Conservation (phyloP, 2,113 vertebrate genomes). For the Seriola aureovittata region DNA sequence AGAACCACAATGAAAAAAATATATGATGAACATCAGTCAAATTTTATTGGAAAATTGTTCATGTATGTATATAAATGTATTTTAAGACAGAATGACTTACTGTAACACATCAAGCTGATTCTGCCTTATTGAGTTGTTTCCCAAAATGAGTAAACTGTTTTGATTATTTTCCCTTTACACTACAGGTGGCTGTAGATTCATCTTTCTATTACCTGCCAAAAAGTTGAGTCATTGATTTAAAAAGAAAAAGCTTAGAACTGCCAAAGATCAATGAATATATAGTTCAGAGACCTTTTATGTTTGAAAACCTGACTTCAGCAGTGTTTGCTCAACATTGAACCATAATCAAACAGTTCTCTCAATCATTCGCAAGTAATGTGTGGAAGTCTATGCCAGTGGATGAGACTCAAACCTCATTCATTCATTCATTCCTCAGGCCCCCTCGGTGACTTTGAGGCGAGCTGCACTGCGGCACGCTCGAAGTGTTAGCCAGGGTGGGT, state of each 20-base stretch:
- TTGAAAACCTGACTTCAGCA: not conserved
- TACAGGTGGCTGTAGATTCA: not conserved
- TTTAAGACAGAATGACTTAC: constrained; percentile 11
- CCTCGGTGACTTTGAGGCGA: constrained; percentile 33
- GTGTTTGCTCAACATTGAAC: not conserved
- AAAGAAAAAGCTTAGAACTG: not conserved
- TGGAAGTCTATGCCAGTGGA: not conserved
- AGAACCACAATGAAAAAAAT: constrained; percentile 10
- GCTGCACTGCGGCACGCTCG: constrained; percentile 56
- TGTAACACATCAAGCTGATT: constrained; percentile 23
- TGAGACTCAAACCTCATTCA: not conserved
- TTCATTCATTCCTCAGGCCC: not conserved
- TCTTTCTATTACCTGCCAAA: not conserved
- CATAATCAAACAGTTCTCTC: not conserved
- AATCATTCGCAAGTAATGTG: constrained; percentile 2
- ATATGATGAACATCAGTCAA: not conserved
- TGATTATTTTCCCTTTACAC: not conserved
- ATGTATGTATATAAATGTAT: constrained; percentile 15
- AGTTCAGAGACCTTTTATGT: not conserved
- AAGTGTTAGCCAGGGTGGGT: not conserved
- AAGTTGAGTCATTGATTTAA: not conserved
- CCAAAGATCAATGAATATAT: not conserved
- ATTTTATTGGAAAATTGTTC: not conserved
- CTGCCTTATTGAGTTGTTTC: not conserved
- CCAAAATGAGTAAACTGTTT: constrained; percentile 15